Base-by-base conservation (phyloP, 2,888 invertebrate species). In the Pammene aurita region DNA sequence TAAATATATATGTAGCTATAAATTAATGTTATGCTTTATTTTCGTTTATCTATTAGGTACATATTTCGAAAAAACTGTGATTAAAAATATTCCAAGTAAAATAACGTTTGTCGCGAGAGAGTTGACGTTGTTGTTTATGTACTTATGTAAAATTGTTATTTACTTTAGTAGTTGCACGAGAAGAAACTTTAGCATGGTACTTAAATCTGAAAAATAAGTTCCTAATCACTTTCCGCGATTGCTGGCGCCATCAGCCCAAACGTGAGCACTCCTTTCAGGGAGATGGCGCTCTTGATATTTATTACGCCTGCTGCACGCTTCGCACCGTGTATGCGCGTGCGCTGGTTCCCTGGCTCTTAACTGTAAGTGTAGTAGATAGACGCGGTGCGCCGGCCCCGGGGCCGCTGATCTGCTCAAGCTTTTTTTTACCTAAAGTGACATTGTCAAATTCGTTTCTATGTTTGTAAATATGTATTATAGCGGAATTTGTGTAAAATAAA, bases 391-490 rank as follows among this genome's bases (percentile, higher is more conserved):
- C 56, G 67, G 65, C 60, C 44, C 52, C 66, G 65, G 54, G 65
- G 64, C 63, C 66, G 46, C 61, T 46, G 52, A 56, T 76, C 76
- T 78, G 90, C 89, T 89, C 90, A 89, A 90, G 87, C 89, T 67
- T 89, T 90, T 26, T 89, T 79, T 89, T 87, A 84, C 88, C 82
- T 79, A 85, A 83, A 84, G 88, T 89, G 87, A 89, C 86, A 86
- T 78, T 84, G 86, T 84, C 88, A 79, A 81, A 88, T 89, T 90
- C 85, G 88, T 90, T 90, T 88, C 82, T 91, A 92, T 84, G 84
- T 91, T 91, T 92, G 92, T 92, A 93, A 90, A 92, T 92, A 91
- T 92, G 92, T 92, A 92, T 92, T 84, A 91, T 92, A 92, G 91
- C 89, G 89, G 88, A 92, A 90, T 87, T 90, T 89, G 87, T 90